A percentile compares a stretch with the other conserved stretches of the same genome.
Conservation (phyloP, 2,797 vertebrate species). For the Glossophaga mutica region DNA sequence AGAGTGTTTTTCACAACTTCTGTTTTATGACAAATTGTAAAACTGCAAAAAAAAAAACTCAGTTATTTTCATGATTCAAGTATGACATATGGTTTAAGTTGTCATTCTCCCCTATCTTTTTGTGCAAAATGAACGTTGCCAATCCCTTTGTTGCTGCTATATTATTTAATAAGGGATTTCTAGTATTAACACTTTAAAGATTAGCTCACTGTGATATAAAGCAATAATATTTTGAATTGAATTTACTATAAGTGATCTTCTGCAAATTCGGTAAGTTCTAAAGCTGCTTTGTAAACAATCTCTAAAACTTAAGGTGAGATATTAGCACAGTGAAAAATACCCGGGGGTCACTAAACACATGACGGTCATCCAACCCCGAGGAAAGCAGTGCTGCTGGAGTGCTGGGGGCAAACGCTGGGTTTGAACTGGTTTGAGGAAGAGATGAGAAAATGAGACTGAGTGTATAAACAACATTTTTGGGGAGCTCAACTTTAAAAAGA, state of each 20-base stretch:
- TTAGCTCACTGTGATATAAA: background rate
- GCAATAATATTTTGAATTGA: background rate
- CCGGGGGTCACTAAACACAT: background rate
- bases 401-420: background rate
- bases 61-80: constrained; percentile 3
- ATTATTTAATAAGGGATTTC: background rate
- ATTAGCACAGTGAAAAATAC: background rate
- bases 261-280: background rate
- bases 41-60: constrained; percentile 67
- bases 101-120: background rate
- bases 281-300: background rate
- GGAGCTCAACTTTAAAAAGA: background rate
- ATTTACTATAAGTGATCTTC: background rate
- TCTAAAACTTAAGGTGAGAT: background rate
- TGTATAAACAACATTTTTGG: background rate
- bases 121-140: background rate
- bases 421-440: background rate
- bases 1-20: constrained; percentile 98
- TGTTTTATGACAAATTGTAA: constrained; percentile 98
- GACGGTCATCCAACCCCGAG: background rate
- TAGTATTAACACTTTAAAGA: background rate
- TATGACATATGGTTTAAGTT: background rate
- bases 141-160: background rate
- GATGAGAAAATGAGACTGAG: background rate
- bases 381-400: background rate